A percentile compares a stretch with the other conserved stretches of the same genome.
These are phyloP conservation scores for Erpornis zantholeuca DNA, from an alignment of 2,113 vertebrate genomes.

Conservation along the genomic window DNA sequence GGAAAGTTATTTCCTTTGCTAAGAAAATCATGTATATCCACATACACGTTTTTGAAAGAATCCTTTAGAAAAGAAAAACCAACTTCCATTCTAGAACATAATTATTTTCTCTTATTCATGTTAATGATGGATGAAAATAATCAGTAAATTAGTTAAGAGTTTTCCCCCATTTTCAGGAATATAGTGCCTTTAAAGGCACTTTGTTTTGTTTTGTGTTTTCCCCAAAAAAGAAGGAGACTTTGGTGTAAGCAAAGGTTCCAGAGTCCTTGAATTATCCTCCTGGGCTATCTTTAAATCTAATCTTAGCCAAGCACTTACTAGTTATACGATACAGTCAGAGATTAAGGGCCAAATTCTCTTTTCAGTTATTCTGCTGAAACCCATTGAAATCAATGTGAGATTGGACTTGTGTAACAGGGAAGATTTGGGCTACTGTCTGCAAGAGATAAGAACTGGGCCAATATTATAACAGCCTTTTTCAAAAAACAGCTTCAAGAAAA, in stretches of 20 bases:
- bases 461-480: neutral
- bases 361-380: slow-evolving; percentile 27
- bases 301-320: slow-evolving; percentile 36
- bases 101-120: neutral
- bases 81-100: neutral
- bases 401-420: slow-evolving; percentile 22
- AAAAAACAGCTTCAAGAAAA: neutral
- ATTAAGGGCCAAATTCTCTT: slow-evolving; percentile 52
- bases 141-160: neutral
- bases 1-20: neutral
- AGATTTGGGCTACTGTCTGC: slow-evolving; percentile 35
- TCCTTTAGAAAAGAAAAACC: neutral
- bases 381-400: slow-evolving; percentile 57
- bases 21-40: neutral
- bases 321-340: slow-evolving; percentile 24
- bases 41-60: neutral
- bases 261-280: slow-evolving; percentile 46
- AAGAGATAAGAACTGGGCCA: slow-evolving; percentile 54
- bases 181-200: neutral
- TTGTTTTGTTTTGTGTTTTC: neutral
- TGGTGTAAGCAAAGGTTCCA: neutral
- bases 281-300: slow-evolving; percentile 54
- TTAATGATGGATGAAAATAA: neutral
- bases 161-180: accelerated
- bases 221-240: neutral